Evolutionary conservation across 2,888 invertebrate genomes (phyloP).

Genomic region (Aspidiotus destructor): DNA sequence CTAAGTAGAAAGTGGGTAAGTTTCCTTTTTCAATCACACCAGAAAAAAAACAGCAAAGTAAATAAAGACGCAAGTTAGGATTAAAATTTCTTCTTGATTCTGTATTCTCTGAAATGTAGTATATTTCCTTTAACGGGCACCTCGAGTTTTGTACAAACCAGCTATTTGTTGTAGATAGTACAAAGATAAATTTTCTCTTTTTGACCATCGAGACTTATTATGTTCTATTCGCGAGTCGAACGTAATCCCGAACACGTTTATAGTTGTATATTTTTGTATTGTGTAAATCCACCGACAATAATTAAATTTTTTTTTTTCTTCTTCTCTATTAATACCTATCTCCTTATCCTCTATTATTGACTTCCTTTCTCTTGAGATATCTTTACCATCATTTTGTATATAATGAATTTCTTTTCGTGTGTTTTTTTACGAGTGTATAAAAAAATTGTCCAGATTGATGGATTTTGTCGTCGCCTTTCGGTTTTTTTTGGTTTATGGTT

Average conservation of each 20-base stretch:
- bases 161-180: neutral
- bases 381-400: too few relatives aligned
- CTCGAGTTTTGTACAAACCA: neutral
- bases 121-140: neutral
- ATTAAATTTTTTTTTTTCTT: too few relatives aligned
- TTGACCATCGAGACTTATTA: neutral
- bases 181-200: neutral
- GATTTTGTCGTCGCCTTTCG: too few relatives aligned
- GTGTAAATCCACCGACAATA: too few relatives aligned
- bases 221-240: neutral
- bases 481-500: too few relatives aligned
- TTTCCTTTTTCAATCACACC: neutral
- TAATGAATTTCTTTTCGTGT: too few relatives aligned
- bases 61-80: neutral
- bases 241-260: neutral
- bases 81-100: neutral
- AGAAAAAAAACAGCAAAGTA: neutral
- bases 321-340: too few relatives aligned
- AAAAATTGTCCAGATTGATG: too few relatives aligned
- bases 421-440: too few relatives aligned
- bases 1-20: neutral
- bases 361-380: too few relatives aligned
- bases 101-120: conserved; percentile 2
- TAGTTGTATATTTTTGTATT: neutral
- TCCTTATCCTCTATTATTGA: too few relatives aligned